Base-by-base conservation (phyloP, 2,113 vertebrate species). In the Motacilla tschutschensis region DNA sequence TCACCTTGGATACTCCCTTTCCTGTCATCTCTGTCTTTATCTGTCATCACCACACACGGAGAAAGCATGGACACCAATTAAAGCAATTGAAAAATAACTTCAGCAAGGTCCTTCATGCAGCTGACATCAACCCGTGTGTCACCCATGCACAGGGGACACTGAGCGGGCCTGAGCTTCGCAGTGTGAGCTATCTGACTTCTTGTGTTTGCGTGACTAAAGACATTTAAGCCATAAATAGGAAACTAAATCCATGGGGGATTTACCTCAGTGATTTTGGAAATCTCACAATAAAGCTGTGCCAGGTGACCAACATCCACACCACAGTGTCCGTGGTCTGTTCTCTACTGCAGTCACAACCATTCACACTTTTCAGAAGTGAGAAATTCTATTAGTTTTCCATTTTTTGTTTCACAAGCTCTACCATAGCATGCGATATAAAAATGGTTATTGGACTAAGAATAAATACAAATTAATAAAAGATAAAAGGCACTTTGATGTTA, bases 401-500 rank as follows among this genome's bases (percentile, higher is more conserved):
- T 91, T 82, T 82, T 53, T 66, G 35, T 65, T 82, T 71, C 73
- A 58, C 1, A 0, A 40, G 40, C 13, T 72, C 12, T 20, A 51
- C 29, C 50, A 4, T 1, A 71, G 53, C 82, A 77, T 88, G 63
- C 75, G 70, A 75, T 73, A 73, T 2, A 79, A 57, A 93, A 86
- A 87, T 67, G 67, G 78, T 89, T 63, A 82, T 21, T 90, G 51
- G 83, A 75, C 60, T 78, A 66, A 86, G 93, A 92, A 89, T 78
- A 91, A 85, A 93, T 88, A 85, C 59, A 90, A 88, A 83, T 85
- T 84, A 94, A 93, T 70, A 57, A 48, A 80, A 91, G 85, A 89
- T 93, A 85, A 92, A 95, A 90, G 92, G 51, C 67, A 51, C 82
- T 93, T 91, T 93, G 88, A 93, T 94, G 90, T 85, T 92, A 81